phyloP scores from a whole-genome alignment of 1,140 invertebrate genomes.

The Tetragonula clypearis region DNA sequence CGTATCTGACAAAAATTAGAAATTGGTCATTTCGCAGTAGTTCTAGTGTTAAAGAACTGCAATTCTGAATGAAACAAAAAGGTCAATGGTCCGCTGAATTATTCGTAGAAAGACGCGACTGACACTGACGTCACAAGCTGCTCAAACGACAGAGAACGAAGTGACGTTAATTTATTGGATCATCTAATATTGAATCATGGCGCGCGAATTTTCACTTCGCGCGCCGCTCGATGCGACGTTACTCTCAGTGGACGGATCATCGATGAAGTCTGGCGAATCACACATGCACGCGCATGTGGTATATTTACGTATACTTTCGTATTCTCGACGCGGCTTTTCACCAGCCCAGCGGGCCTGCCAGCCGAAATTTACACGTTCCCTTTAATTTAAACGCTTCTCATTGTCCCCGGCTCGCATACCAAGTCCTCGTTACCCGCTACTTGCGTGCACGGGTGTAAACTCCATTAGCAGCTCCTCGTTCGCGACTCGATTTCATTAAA shows the following conservation, averaged over 20 bases:
- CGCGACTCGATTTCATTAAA: slow-evolving; percentile 44
- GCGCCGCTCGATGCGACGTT: neutral
- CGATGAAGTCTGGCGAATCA: neutral
- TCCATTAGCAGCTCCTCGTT: slow-evolving; percentile 42
- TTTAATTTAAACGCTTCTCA: slow-evolving; percentile 47
- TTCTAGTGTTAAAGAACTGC: no score
- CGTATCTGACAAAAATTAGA: no score
- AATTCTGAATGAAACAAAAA: no score
- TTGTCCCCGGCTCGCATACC: slow-evolving; percentile 31
- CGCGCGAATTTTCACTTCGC: neutral
- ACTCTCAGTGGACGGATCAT: neutral
- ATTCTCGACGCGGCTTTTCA: slow-evolving; percentile 28
- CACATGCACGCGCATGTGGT: no score
- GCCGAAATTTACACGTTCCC: slow-evolving; percentile 33
- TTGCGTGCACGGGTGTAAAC: slow-evolving; percentile 27
- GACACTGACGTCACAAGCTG: neutral
- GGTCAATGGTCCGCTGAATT: neutral
- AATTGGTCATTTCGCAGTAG: no score
- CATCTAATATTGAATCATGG: neutral
- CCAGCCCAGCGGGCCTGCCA: neutral
- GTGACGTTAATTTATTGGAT: neutral
- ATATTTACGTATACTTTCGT: slow-evolving; percentile 16
- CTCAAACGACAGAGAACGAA: neutral
- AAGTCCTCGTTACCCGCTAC: slow-evolving; percentile 28
- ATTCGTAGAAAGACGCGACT: neutral